A percentile compares a stretch with the other conserved stretches of the same genome.
Conservation (phyloP, 2,113 vertebrate species). For the Heptranchias perlo region DNA sequence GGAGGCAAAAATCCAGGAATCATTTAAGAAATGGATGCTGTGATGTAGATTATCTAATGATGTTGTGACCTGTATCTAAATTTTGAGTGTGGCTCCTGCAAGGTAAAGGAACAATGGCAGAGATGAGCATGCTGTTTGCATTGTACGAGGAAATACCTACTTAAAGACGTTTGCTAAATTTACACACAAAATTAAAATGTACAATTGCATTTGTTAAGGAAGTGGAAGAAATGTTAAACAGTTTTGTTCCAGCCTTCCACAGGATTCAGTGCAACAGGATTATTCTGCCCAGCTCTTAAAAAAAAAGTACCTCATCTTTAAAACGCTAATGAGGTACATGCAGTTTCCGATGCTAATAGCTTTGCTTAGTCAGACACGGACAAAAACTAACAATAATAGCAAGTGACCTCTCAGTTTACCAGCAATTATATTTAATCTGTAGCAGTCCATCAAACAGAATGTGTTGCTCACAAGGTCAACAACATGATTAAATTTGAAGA, state of each 20-base stretch:
- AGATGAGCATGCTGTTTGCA: neutral
- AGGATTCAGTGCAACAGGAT: neutral
- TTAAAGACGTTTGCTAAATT: neutral
- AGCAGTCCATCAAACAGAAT: neutral
- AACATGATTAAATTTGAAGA: slow-evolving; percentile 17
- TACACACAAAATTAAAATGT: neutral
- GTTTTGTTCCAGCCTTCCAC: neutral
- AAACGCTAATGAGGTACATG: neutral
- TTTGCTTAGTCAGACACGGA: neutral
- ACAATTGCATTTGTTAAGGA: neutral
- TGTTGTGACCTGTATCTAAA: neutral
- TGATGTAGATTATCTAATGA: neutral
- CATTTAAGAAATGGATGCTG: neutral
- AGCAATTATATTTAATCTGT: slow-evolving; percentile 10
- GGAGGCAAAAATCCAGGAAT: neutral
- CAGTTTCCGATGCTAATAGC: no score
- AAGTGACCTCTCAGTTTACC: neutral
- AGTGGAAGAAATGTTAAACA: neutral
- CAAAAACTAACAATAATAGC: slow-evolving; percentile 22
- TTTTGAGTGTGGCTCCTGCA: neutral
- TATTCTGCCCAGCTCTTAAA: neutral
- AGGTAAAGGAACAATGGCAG: neutral
- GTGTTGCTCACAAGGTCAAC: neutral
- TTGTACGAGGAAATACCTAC: neutral
- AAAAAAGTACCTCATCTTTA: neutral